Evolutionary conservation across 2,113 vertebrate species (phyloP).

Genomic region (Catagonus wagneri): DNA sequence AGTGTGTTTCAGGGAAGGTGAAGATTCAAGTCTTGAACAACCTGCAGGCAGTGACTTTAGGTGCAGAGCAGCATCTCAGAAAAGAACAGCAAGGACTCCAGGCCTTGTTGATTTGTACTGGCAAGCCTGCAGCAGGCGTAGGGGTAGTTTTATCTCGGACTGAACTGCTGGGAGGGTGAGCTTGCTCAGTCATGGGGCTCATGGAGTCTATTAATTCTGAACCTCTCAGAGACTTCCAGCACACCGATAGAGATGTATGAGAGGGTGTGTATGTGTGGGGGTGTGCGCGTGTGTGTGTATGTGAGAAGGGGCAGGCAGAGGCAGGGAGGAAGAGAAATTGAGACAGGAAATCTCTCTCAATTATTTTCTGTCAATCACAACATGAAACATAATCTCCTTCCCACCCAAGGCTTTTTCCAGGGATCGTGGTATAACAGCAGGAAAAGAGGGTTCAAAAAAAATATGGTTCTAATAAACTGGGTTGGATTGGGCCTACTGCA

Average conservation of each 20-base stretch:
- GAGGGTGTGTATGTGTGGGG: neutral
- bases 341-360: conserved; percentile 57
- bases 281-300: neutral
- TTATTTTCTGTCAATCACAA: conserved; percentile 69
- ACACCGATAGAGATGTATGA: conserved; percentile 41
- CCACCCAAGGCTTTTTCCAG: conserved; percentile 57
- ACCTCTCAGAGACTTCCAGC: conserved; percentile 59
- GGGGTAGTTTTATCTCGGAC: conserved; percentile 60
- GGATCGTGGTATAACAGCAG: conserved; percentile 63
- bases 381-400: conserved; percentile 63
- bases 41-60: neutral
- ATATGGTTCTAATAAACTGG: conserved; percentile 72
- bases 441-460: conserved; percentile 26
- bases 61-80: neutral
- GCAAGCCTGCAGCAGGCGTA: conserved; percentile 31
- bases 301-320: conserved; percentile 18
- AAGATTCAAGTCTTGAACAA: neutral
- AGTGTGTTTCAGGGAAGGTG: conserved; percentile 33
- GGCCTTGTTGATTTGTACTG: conserved; percentile 56
- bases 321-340: conserved; percentile 49
- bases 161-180: conserved; percentile 46
- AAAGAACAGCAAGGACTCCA: neutral
- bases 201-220: conserved; percentile 53
- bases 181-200: conserved; percentile 17
- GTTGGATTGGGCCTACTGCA: conserved; percentile 65